phyloP scores from a whole-genome alignment of 2,113 vertebrate genomes.

The Oophaga pumilio region DNA sequence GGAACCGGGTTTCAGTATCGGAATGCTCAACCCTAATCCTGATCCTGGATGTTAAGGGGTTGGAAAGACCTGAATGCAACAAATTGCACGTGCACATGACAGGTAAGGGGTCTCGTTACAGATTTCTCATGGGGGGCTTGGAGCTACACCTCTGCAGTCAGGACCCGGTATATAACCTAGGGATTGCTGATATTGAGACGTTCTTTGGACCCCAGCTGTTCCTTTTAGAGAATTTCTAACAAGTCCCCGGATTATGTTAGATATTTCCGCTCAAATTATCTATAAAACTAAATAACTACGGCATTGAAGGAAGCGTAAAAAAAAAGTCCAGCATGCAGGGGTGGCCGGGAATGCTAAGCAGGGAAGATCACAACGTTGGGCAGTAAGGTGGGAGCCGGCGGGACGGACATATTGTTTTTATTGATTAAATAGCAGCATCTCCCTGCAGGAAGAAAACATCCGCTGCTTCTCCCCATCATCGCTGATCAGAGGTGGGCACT shows the following conservation, averaged over 20 bases:
- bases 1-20: too few species aligned
- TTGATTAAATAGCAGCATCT: conserved; percentile 30
- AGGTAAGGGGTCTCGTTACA: too few species aligned
- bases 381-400: neutral
- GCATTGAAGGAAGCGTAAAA: neutral
- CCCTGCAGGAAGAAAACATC: neutral
- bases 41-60: too few species aligned
- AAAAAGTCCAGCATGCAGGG: neutral
- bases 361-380: neutral
- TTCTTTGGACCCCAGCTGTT: too few species aligned
- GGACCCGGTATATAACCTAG: neutral
- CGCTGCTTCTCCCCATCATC: neutral
- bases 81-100: too few species aligned
- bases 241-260: conserved; percentile 6
- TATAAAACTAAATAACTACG: conserved; percentile 24
- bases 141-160: too few species aligned
- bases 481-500: conserved; percentile 5
- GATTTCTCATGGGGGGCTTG: too few species aligned
- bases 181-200: neutral
- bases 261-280: neutral
- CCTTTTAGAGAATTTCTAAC: neutral
- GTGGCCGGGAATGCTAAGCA: conserved; percentile 31
- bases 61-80: too few species aligned
- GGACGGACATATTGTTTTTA: conserved; percentile 22
- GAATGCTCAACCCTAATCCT: too few species aligned